phyloP scores from a whole-genome alignment of 2,797 vertebrate species.

The Tadarida brasiliensis region DNA sequence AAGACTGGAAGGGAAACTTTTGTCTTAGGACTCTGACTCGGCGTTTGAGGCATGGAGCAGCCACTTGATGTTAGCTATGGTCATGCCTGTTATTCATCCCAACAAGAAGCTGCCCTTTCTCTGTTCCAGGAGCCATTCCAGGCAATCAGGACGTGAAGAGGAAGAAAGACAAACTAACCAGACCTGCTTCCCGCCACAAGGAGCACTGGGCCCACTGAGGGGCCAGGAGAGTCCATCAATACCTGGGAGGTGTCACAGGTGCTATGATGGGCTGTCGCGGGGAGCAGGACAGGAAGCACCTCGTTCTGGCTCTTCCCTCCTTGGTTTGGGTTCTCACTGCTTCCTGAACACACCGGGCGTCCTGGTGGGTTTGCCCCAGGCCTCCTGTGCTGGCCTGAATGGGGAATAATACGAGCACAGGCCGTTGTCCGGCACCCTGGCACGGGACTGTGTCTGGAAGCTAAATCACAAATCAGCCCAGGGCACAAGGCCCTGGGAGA shows the following conservation, averaged over 20 bases:
- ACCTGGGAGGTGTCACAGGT: neutral
- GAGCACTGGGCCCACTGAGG: neutral
- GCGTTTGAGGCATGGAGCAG: neutral
- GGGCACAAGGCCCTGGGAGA: neutral
- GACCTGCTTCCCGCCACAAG: neutral
- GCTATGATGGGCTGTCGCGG: rapidly evolving
- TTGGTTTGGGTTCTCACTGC: neutral
- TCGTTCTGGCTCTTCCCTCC: neutral
- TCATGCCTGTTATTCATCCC: neutral
- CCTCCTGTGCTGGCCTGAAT: neutral
- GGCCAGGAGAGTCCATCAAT: neutral
- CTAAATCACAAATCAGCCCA: neutral
- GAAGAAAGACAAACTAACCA: constrained; percentile 29
- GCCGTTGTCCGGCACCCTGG: neutral
- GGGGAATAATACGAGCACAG: neutral
- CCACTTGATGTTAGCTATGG: neutral
- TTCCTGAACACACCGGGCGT: neutral
- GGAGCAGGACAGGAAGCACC: neutral
- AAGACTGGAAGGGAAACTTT: neutral
- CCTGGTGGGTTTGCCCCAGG: neutral
- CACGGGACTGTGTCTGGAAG: neutral
- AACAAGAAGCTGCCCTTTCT: neutral
- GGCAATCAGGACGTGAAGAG: neutral
- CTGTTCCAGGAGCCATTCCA: neutral
- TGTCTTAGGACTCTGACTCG: neutral